phyloP scores from a whole-genome alignment of 1,140 invertebrate species.

The Gonatopus flavifemur region DNA sequence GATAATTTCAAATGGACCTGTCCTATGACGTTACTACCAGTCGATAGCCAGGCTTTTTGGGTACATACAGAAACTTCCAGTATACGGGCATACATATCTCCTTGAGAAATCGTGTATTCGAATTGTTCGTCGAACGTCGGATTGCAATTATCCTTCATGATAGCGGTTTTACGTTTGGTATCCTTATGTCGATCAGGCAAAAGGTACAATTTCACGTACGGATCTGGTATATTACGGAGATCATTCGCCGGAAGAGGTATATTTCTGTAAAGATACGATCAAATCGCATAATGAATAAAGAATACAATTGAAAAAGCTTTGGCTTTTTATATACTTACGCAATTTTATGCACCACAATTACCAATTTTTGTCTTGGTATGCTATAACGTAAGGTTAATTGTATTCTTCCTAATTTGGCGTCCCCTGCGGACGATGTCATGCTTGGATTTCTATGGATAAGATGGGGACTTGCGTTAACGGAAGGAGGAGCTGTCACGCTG shows the following conservation, averaged over 20 bases:
- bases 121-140: conserved; percentile 90
- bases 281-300: not conserved
- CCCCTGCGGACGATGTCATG: conserved; percentile 64
- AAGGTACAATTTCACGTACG: conserved; percentile 92
- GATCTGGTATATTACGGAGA: conserved; percentile 86
- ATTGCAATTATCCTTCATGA: conserved; percentile 87
- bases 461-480: conserved; percentile 36
- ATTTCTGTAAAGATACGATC: conserved; percentile 63
- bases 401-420: conserved; percentile 75
- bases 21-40: conserved; percentile 78
- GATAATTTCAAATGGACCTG: conserved; percentile 70
- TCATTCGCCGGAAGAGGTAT: conserved; percentile 77
- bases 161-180: conserved; percentile 86
- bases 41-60: conserved; percentile 76
- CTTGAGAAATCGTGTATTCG: conserved; percentile 78
- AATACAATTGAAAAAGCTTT: too few species aligned
- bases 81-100: conserved; percentile 71
- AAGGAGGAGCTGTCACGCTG: conserved; percentile 16
- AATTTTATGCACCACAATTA: conserved; percentile 85
- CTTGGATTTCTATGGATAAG: conserved; percentile 52
- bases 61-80: conserved; percentile 82
- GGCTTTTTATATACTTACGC: conserved; percentile 66
- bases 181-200: conserved; percentile 85
- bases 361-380: conserved; percentile 75
- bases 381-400: conserved; percentile 87